phyloP scores from a whole-genome alignment of 2,797 vertebrate genomes.

The Balearica regulorum region DNA sequence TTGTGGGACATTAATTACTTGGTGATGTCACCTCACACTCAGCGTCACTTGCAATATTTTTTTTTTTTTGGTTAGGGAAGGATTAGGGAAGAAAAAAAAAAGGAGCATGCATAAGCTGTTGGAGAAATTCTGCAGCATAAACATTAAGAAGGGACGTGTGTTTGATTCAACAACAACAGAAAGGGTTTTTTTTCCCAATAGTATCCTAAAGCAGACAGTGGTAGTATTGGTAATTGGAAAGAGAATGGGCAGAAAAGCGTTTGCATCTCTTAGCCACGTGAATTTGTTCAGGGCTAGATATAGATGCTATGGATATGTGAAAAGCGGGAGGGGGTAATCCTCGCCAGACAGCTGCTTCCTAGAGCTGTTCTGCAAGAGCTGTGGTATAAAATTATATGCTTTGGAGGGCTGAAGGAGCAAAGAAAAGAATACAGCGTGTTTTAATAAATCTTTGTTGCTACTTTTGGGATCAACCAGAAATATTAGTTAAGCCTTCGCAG shows the following conservation, averaged over 20 bases:
- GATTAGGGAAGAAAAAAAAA: neutral
- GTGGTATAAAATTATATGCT: neutral
- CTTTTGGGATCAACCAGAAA: neutral
- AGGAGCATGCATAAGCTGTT: fast-evolving
- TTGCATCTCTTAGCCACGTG: neutral
- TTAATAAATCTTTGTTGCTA: neutral
- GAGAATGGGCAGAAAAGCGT: neutral
- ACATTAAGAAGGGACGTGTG: neutral
- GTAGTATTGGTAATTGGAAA: neutral
- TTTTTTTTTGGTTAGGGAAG: neutral
- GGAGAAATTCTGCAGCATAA: neutral
- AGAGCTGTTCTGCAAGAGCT: neutral
- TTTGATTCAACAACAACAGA: neutral
- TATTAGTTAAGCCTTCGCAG: neutral
- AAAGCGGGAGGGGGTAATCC: neutral
- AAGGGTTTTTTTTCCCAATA: neutral
- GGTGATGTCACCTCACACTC: neutral
- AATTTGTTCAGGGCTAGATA: neutral
- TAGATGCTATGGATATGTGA: neutral
- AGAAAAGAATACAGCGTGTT: neutral
- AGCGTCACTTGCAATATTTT: neutral
- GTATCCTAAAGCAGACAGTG: neutral
- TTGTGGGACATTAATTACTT: neutral
- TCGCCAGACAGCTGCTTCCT: neutral
- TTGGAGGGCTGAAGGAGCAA: neutral